Base-by-base conservation (phyloP, 2,113 vertebrate species). In the Callopanchax toddi region DNA sequence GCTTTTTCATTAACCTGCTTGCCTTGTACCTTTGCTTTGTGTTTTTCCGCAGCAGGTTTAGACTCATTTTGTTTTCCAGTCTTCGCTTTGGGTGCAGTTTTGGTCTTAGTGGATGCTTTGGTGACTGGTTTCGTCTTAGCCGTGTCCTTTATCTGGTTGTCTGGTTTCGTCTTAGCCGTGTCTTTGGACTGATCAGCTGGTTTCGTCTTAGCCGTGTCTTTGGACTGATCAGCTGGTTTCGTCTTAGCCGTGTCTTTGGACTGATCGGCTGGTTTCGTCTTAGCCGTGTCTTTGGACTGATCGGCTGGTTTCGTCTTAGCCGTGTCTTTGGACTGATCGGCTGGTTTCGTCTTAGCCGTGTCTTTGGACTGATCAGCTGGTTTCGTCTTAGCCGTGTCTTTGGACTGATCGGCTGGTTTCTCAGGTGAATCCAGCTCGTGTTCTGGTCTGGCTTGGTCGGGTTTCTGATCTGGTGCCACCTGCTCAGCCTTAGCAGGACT, bases 1-100 rank as follows among this genome's bases (percentile, higher is more conserved):
- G 66, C 43, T 2, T 86, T 87, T 86, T 81, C 78, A 25, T 65
- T 76, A 6, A 2, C 53, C 36, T 75, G 50, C 23, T 86, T 81
- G 5, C 34, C 3, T 81, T 85, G 82, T 10, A 71, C 67, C 82
- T 89, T 85, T 21, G 56, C 79, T 0, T 60, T 56, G 36, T 68
- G 53, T 71, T 87, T 83, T 11, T n/a, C n/a, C n/a, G 25, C 61
- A 1, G 46, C 65, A 15, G 79, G 22, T 66, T 82, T 86, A 26
- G 39, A 21, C 55, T 88, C 89, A 1, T 34, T 56, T 42, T 72
- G 40, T 18, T 56, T 52, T 62, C 42, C 71, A 48, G 58, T 26
- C 4, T 76, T 81, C 2, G 50, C 44, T 66, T 86, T 84, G 0
- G 59, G 59, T 18, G 36, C 39, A 45, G 60, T 29, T 75, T 88